phyloP scores from a whole-genome alignment of 2,888 invertebrate species.

The Phrixothrix hirtus region DNA sequence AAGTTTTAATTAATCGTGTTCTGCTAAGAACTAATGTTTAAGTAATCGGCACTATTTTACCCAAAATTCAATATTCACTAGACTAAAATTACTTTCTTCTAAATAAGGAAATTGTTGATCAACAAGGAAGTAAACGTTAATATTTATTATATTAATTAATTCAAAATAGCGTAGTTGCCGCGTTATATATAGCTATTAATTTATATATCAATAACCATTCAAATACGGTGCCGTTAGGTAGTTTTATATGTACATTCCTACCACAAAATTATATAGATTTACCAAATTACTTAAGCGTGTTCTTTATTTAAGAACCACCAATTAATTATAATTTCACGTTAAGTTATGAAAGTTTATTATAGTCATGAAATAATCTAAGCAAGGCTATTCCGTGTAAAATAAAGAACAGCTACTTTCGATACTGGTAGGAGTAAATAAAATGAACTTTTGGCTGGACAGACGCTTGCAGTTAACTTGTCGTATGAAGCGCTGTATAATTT shows the following conservation, averaged over 20 bases:
- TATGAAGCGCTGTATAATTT: not conserved
- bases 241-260: too few species aligned
- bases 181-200: too few species aligned
- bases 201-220: not conserved
- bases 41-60: too few species aligned
- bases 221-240: not conserved
- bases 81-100: too few species aligned
- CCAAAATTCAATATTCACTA: too few species aligned
- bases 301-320: constrained; percentile 6
- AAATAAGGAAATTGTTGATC: not conserved
- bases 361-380: constrained; percentile 1
- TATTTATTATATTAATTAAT: too few species aligned
- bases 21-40: too few species aligned
- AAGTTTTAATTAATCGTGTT: too few species aligned
- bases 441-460: not conserved
- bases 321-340: constrained; percentile 12
- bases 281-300: constrained; percentile 9
- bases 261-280: not conserved
- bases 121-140: not conserved
- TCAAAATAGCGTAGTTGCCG: too few species aligned
- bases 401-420: not conserved
- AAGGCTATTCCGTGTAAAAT: not conserved
- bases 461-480: not conserved
- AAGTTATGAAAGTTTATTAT: constrained; percentile 14
- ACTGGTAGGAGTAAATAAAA: constrained; percentile 5